phyloP scores from a whole-genome alignment of 2,113 vertebrate genomes.

The Brachyhypopomus occidentalis region DNA sequence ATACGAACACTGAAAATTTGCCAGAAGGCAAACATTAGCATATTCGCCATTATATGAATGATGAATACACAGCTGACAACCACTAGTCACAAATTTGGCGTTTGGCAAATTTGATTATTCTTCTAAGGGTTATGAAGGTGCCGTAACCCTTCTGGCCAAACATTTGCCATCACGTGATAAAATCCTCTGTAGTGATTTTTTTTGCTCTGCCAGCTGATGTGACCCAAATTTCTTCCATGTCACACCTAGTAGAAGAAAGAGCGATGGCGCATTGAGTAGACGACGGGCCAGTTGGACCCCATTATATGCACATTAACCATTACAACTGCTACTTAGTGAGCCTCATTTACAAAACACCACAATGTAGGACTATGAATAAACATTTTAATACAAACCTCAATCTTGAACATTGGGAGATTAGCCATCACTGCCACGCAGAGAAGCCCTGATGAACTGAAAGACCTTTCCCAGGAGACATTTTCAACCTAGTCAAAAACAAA shows the following conservation, averaged over 20 bases:
- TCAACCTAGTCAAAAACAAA: constrained; percentile 26
- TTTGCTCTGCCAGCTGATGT: not conserved
- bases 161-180: not conserved
- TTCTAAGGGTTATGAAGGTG: not conserved
- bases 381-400: not conserved
- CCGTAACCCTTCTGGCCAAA: not conserved
- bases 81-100: not conserved
- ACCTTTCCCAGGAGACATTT: not conserved
- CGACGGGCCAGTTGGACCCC: not conserved
- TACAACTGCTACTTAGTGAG: not conserved
- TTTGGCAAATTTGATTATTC: not conserved
- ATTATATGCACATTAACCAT: not conserved
- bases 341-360: no score
- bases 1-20: no score
- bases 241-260: not conserved
- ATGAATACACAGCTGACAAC: not conserved
- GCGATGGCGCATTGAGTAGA: no score
- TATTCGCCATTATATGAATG: no score
- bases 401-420: no score
- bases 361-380: not conserved
- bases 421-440: not conserved
- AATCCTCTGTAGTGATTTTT: not conserved
- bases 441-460: not conserved
- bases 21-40: no score
- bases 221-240: constrained; percentile 13